Evolutionary conservation across 2,113 vertebrate genomes (phyloP).

Genomic region (Pachypanchax playfairii): DNA sequence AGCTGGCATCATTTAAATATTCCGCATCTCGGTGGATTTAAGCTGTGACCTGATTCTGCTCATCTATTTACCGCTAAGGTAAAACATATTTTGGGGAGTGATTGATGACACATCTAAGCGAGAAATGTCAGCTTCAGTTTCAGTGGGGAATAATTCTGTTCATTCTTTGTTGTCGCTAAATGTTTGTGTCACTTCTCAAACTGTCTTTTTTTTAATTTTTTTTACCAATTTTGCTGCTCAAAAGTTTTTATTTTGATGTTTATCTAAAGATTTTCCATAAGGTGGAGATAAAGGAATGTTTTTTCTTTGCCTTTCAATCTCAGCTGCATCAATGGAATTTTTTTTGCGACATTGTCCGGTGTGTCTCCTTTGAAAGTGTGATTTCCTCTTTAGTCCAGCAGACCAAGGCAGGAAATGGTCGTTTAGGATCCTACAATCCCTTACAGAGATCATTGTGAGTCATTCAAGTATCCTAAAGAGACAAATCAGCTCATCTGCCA

Average conservation of each 20-base stretch:
- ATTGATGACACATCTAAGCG: conserved; percentile 55
- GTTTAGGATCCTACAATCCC: background rate
- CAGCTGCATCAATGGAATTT: conserved; percentile 1
- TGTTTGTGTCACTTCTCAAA: background rate
- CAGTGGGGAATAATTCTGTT: background rate
- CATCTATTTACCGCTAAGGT: conserved; percentile 28
- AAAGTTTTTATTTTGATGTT: conserved; percentile 4
- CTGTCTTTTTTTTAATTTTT: background rate
- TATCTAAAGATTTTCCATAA: background rate
- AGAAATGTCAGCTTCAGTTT: conserved; percentile 43
- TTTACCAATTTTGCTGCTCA: background rate
- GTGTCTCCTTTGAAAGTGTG: background rate
- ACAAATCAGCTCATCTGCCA: background rate
- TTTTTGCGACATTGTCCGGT: background rate
- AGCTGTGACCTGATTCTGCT: conserved; percentile 51
- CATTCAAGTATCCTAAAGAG: background rate
- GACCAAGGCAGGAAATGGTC: background rate
- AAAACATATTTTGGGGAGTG: conserved; percentile 35
- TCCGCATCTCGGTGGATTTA: conserved; percentile 24
- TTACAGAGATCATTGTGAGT: background rate
- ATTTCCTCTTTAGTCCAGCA: background rate
- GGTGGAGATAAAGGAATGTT: background rate
- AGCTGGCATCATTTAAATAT: conserved; percentile 29
- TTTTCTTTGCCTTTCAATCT: conserved; percentile 9
- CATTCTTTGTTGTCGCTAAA: background rate